phyloP scores from a whole-genome alignment of 2,888 invertebrate species.

The Scaeva pyrastri region DNA sequence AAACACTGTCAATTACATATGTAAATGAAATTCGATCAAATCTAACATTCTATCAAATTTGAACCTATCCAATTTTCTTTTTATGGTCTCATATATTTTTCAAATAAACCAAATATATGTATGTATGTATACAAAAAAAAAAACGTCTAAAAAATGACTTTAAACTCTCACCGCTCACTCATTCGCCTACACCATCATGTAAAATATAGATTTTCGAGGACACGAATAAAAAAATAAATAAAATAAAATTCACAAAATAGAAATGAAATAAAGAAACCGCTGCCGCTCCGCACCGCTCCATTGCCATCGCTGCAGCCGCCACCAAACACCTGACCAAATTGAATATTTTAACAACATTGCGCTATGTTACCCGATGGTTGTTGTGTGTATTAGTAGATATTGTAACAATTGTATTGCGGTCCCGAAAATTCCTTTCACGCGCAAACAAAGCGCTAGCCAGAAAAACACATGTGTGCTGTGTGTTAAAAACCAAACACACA shows the following conservation, averaged over 20 bases:
- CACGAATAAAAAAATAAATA: not conserved
- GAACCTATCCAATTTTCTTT: not conserved
- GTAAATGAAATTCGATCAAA: not conserved
- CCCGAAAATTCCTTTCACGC: conserved; percentile 74
- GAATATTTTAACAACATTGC: conserved; percentile 72
- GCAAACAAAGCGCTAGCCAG: conserved; percentile 68
- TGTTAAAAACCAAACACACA: conserved; percentile 61
- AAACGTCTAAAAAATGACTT: conserved; percentile 29
- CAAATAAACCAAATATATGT: not conserved
- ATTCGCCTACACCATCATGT: conserved; percentile 7
- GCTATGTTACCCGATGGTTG: conserved; percentile 14
- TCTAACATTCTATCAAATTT: not conserved
- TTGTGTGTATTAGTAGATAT: conserved; percentile 11
- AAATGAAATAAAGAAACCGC: conserved; percentile 25
- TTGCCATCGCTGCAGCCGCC: not conserved
- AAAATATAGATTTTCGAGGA: conserved; percentile 12
- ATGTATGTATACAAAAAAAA: conserved; percentile 25
- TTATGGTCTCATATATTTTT: not conserved
- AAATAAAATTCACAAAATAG: conserved; percentile 26
- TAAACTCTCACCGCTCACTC: not conserved
- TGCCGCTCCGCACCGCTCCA: not conserved
- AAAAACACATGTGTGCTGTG: conserved; percentile 62
- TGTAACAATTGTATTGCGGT: conserved; percentile 50
- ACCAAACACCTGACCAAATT: conserved; percentile 74
- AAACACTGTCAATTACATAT: not conserved